phyloP scores from a whole-genome alignment of 1,140 invertebrate species.

The Meloidogyne hapla region DNA sequence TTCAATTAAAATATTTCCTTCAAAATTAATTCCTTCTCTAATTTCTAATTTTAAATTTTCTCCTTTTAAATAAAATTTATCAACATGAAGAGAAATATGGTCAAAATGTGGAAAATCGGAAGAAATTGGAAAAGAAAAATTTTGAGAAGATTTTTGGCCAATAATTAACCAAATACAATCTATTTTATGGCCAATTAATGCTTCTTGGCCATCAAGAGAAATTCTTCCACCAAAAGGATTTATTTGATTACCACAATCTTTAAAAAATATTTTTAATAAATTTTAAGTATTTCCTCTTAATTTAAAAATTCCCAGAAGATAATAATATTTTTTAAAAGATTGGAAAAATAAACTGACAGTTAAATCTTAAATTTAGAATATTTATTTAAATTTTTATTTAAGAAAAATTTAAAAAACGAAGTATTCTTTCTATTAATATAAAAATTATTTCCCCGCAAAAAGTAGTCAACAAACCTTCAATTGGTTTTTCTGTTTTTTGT shows the following conservation, averaged over 20 bases:
- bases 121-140: not conserved
- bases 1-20: slow-evolving; percentile 39
- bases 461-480: not conserved
- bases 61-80: slow-evolving; percentile 52
- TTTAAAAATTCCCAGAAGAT: too few relatives aligned
- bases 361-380: too few relatives aligned
- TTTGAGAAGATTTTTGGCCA: slow-evolving; percentile 30
- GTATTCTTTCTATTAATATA: too few relatives aligned
- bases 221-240: slow-evolving; percentile 48
- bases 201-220: slow-evolving; percentile 28
- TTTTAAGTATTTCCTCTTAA: too few relatives aligned
- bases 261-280: not conserved
- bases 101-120: slow-evolving; percentile 36
- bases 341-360: too few relatives aligned
- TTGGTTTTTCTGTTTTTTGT: not conserved
- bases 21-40: slow-evolving; percentile 40
- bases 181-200: slow-evolving; percentile 38
- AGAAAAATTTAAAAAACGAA: too few relatives aligned
- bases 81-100: slow-evolving; percentile 49
- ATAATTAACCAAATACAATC: slow-evolving; percentile 58
- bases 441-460: too few relatives aligned
- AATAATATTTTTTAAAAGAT: too few relatives aligned
- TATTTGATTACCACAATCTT: slow-evolving; percentile 50
- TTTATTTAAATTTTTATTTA: too few relatives aligned
- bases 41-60: slow-evolving; percentile 43